These are phyloP conservation scores for Berghia stephanieae DNA, from an alignment of 1,140 invertebrate species.

Conservation along the genomic window DNA sequence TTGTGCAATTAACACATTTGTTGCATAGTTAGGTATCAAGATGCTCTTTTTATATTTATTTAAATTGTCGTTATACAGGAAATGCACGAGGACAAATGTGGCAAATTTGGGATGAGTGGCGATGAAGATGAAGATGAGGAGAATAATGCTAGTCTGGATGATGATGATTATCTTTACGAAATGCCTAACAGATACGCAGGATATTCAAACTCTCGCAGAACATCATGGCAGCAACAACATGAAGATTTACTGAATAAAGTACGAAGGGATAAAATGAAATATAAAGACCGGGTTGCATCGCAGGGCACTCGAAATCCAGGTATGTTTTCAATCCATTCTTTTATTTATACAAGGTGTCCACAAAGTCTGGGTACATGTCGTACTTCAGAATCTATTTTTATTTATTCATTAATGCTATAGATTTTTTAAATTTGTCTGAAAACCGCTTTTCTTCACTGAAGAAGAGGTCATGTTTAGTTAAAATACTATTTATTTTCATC, in stretches of 20 bases:
- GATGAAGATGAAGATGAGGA: constrained; percentile 31
- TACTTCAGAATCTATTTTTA: no score
- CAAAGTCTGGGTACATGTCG: no score
- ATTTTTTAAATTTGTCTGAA: no score
- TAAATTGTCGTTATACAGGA: constrained; percentile 33
- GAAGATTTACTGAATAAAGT: constrained; percentile 25
- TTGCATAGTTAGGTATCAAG: constrained; percentile 9
- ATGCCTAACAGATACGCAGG: constrained; percentile 1
- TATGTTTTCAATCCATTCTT: constrained; percentile 16
- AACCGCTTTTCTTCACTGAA: no score
- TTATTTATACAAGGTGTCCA: not conserved
- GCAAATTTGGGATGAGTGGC: constrained; percentile 37
- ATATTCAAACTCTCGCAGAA: constrained; percentile 18
- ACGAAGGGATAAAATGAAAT: constrained; percentile 10
- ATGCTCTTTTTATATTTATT: not conserved
- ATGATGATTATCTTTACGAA: constrained; percentile 22
- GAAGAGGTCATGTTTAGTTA: no score
- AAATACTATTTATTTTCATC: no score
- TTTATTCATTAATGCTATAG: no score
- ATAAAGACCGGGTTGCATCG: constrained; percentile 14
- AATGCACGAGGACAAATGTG: constrained; percentile 49
- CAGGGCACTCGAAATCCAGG: constrained; percentile 27
- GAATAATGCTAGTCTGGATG: not conserved
- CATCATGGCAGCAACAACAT: constrained; percentile 29
- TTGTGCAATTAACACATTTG: not conserved